Evolutionary conservation across 2,797 vertebrate genomes (phyloP).

Genomic region (Hybognathus amarus): DNA sequence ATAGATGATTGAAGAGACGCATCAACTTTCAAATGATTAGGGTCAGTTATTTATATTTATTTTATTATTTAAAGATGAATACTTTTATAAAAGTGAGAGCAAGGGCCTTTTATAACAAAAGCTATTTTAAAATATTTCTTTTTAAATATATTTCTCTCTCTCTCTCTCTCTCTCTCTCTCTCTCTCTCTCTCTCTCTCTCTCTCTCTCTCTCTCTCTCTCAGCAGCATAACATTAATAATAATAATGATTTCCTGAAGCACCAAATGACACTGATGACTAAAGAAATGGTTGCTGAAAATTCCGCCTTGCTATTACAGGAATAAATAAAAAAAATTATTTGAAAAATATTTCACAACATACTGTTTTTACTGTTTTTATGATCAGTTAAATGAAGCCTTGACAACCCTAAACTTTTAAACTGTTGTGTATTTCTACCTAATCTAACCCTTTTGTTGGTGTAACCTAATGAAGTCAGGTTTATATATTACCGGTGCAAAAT

Average conservation of each 20-base stretch:
- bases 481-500: too few species aligned
- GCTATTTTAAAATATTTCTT: neutral
- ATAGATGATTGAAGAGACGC: neutral
- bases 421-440: neutral
- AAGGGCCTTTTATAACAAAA: neutral
- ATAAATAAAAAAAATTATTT: neutral
- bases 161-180: too few species aligned
- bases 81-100: neutral
- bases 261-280: neutral
- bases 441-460: neutral
- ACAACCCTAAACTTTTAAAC: neutral
- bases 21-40: neutral
- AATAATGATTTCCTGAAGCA: neutral
- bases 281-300: neutral
- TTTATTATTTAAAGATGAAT: neutral
- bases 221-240: neutral
- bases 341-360: neutral
- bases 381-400: neutral
- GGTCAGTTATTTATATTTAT: neutral
- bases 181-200: too few species aligned
- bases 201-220: too few species aligned
- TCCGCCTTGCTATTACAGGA: neutral
- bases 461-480: neutral
- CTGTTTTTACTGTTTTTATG: neutral
- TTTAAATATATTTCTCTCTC: too few species aligned